Evolutionary conservation across 1,140 invertebrate species (phyloP).

Genomic region (Zaprionus tsacasi): DNA sequence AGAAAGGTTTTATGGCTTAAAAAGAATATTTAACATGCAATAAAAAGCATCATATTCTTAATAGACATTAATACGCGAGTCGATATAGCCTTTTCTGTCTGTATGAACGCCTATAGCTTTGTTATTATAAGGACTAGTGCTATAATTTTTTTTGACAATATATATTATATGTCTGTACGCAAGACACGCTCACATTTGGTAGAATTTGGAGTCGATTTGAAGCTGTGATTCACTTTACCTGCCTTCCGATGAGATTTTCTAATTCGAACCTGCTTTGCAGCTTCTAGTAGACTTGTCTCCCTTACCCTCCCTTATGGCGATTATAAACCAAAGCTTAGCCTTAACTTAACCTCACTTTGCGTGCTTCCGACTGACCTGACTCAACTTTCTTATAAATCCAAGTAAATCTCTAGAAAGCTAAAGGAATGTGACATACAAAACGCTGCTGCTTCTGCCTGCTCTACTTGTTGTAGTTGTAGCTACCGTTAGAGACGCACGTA

Average conservation of each 20-base stretch:
- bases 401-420: slow-evolving; percentile 12
- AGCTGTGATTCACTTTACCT: neutral
- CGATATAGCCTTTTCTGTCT: no score
- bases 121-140: no score
- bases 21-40: no score
- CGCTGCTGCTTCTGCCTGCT: slow-evolving; percentile 2
- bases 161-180: no score
- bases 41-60: no score
- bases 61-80: no score
- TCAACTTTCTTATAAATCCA: slow-evolving; percentile 8
- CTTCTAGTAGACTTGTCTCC: neutral
- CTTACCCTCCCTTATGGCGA: neutral
- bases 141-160: no score
- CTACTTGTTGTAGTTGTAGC: slow-evolving; percentile 8
- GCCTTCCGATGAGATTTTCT: neutral
- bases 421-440: slow-evolving; percentile 5
- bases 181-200: no score
- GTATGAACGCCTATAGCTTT: no score
- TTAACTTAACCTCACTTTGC: slow-evolving; percentile 24
- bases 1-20: no score
- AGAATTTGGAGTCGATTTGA: no score
- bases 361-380: neutral
- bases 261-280: neutral
- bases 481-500: slow-evolving; percentile 61
- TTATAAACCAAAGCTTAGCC: neutral